Conservation (phyloP, 2,888 invertebrate genomes). For the Aleiodes alternator region DNA sequence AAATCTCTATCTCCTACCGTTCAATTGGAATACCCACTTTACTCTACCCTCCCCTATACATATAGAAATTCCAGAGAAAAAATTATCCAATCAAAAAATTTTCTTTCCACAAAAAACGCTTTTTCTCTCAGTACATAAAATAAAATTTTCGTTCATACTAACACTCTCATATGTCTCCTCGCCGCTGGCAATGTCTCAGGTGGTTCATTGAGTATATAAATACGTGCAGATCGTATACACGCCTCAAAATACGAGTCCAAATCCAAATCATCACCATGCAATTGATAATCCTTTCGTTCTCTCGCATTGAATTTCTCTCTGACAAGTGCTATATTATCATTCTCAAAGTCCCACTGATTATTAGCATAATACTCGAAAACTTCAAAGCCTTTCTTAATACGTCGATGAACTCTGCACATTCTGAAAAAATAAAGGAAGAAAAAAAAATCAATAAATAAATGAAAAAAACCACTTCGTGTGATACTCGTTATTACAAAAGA, state of each 20-base stretch:
- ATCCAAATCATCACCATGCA: slow-evolving; percentile 85
- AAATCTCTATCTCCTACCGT: no score
- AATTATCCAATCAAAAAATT: no score
- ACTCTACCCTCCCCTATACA: no score
- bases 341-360: slow-evolving; percentile 93
- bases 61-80: no score
- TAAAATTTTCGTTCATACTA: slow-evolving; percentile 69
- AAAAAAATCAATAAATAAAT: neutral
- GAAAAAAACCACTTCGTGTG: no score
- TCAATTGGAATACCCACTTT: no score
- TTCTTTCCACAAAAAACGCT: no score
- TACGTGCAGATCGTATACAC: slow-evolving; percentile 87
- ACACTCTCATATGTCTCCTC: slow-evolving; percentile 87
- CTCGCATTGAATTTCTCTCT: slow-evolving; percentile 80
- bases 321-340: slow-evolving; percentile 80
- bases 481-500: neutral
- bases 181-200: slow-evolving; percentile 89
- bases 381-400: slow-evolving; percentile 90
- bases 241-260: slow-evolving; percentile 88
- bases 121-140: no score
- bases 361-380: slow-evolving; percentile 95
- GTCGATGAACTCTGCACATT: slow-evolving; percentile 87
- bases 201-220: slow-evolving; percentile 88
- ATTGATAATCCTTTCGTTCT: slow-evolving; percentile 82
- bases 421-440: slow-evolving; percentile 74